Evolutionary conservation across 2,888 invertebrate species (phyloP).

Genomic region (Cataglyphis albicans): DNA sequence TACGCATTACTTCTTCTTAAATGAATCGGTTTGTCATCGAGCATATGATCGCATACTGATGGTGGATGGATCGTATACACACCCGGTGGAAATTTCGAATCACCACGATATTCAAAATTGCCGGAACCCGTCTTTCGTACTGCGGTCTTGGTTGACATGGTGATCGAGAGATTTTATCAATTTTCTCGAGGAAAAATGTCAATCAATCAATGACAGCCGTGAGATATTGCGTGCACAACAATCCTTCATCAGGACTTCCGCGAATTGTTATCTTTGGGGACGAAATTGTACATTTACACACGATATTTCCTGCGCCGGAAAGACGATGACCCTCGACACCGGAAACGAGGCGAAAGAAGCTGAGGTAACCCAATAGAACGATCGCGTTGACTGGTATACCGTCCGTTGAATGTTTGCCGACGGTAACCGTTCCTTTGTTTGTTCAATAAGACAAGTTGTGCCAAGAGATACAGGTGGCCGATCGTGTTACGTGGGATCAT

Average conservation of each 20-base stretch:
- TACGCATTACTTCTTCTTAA: slow-evolving; percentile 22
- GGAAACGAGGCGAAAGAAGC: neutral
- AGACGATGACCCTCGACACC: neutral
- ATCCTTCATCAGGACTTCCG: neutral
- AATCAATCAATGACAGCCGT: neutral
- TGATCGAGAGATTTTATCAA: neutral
- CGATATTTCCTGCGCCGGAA: neutral
- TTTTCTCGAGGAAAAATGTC: slow-evolving; percentile 5
- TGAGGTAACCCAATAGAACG: slow-evolving; percentile 16
- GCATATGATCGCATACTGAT: slow-evolving; percentile 2
- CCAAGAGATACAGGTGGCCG: slow-evolving; percentile 14
- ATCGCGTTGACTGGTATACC: slow-evolving; percentile 20
- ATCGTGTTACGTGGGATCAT: slow-evolving; percentile 18
- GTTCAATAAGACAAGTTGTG: slow-evolving; percentile 78
- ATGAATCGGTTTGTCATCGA: slow-evolving; percentile 18
- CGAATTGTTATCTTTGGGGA: neutral
- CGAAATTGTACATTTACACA: neutral
- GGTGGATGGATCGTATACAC: slow-evolving; percentile 17
- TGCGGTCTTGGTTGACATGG: slow-evolving; percentile 27
- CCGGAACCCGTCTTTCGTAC: slow-evolving; percentile 20
- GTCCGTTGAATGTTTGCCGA: slow-evolving; percentile 45
- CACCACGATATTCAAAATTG: slow-evolving; percentile 6
- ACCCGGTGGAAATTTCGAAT: slow-evolving; percentile 21
- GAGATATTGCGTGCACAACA: neutral
- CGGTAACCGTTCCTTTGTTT: slow-evolving; percentile 75